phyloP scores from a whole-genome alignment of 2,888 invertebrate genomes.

The Rhagonycha lutea region DNA sequence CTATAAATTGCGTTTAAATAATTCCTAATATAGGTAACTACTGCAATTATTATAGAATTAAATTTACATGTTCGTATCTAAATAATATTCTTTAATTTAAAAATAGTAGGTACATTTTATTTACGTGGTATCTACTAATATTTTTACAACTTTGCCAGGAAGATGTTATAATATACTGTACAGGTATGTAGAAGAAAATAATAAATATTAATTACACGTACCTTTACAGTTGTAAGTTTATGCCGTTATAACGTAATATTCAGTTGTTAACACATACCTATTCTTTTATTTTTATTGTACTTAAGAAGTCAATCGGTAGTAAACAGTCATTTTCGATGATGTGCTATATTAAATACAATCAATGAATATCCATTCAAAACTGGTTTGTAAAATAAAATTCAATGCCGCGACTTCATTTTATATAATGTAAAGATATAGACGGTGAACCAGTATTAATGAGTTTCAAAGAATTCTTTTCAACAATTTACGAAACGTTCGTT shows the following conservation, averaged over 20 bases:
- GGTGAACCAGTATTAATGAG: constrained; percentile 11
- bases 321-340: not conserved
- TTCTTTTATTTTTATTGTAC: not conserved
- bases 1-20: not conserved
- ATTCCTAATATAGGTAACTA: not conserved
- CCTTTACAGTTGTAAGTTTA: not conserved
- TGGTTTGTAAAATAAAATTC: constrained; percentile 25
- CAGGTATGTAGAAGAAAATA: not conserved
- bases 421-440: constrained; percentile 12
- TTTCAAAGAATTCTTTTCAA: constrained; percentile 14
- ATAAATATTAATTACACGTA: not conserved
- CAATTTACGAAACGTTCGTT: constrained; percentile 26
- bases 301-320: not conserved
- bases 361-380: constrained; percentile 13
- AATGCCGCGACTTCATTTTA: constrained; percentile 20
- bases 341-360: not conserved
- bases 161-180: not conserved
- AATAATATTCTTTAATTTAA: not conserved
- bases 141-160: not conserved
- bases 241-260: not conserved
- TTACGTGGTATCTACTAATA: not conserved
- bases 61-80: too few species aligned
- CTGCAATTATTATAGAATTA: too few species aligned
- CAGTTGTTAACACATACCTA: not conserved
- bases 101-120: not conserved